Evolutionary conservation across 1,140 invertebrate genomes (phyloP).

Genomic region (Glossosoma conforme): DNA sequence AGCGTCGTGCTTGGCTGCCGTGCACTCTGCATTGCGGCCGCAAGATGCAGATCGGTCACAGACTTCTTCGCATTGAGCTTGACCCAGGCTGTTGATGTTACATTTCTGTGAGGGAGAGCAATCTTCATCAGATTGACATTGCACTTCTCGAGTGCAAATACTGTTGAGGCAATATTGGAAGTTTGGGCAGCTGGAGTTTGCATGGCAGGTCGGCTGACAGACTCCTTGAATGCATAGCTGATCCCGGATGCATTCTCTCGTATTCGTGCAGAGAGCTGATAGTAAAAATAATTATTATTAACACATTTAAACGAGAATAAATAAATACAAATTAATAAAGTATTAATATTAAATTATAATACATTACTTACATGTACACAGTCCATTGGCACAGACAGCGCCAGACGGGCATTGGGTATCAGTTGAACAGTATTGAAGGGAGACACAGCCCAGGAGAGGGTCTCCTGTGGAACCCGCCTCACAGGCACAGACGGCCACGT

Average conservation of each 20-base stretch:
- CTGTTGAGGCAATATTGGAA: constrained; percentile 77
- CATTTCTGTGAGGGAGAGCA: constrained; percentile 62
- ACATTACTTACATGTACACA: constrained; percentile 71
- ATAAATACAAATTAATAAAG: constrained; percentile 12
- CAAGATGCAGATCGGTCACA: constrained; percentile 63
- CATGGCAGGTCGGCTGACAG: constrained; percentile 73
- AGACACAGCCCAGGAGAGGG: constrained; percentile 75
- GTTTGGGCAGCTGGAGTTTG: constrained; percentile 71
- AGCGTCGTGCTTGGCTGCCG: constrained; percentile 62
- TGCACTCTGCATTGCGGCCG: constrained; percentile 75
- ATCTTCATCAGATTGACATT: constrained; percentile 64
- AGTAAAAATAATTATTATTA: constrained; percentile 20
- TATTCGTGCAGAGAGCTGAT: constrained; percentile 64
- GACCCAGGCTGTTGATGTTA: constrained; percentile 60
- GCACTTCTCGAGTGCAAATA: constrained; percentile 75
- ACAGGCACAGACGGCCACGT: constrained; percentile 76
- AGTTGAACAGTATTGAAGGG: constrained; percentile 70
- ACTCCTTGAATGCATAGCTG: constrained; percentile 75
- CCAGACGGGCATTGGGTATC: constrained; percentile 75
- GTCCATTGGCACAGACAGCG: constrained; percentile 73
- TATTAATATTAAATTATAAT: constrained; percentile 11
- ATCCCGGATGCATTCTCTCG: constrained; percentile 73
- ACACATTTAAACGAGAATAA: not conserved
- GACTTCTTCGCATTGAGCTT: constrained; percentile 65
- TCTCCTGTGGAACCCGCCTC: constrained; percentile 77